A percentile compares a stretch with the other conserved stretches of the same genome.
phyloP scores from a whole-genome alignment of 2,113 vertebrate species.

The Gopherus evgoodei region DNA sequence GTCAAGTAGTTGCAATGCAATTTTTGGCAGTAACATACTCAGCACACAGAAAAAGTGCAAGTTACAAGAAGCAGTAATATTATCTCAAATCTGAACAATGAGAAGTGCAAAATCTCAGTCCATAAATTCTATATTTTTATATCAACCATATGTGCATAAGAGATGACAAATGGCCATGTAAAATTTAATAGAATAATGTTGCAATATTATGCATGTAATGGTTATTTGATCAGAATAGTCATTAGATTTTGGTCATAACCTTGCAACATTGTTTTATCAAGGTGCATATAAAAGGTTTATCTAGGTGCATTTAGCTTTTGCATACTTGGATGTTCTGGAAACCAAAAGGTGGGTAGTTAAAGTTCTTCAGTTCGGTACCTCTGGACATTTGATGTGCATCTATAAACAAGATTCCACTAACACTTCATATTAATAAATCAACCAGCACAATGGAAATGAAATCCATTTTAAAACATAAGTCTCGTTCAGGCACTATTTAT shows the following conservation, averaged over 20 bases:
- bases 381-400: not conserved
- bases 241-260: conserved; percentile 21
- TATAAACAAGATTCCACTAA: not conserved
- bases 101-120: conserved; percentile 58
- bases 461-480: conserved; percentile 30
- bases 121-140: conserved; percentile 32
- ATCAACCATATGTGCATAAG: conserved; percentile 10
- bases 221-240: conserved; percentile 31
- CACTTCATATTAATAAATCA: not conserved
- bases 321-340: not conserved
- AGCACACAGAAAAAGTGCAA: conserved; percentile 54
- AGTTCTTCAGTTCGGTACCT: not conserved
- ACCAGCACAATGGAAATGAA: conserved; percentile 1
- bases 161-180: not conserved
- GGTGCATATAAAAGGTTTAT: conserved; percentile 19
- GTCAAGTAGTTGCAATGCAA: conserved; percentile 38
- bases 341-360: not conserved
- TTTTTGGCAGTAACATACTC: conserved; percentile 64
- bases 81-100: conserved; percentile 39
- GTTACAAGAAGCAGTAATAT: conserved; percentile 60
- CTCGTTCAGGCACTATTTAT: conserved; percentile 68
- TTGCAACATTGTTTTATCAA: not conserved
- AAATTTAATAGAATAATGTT: conserved; percentile 18
- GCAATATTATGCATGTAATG: not conserved
- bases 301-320: not conserved